phyloP scores from a whole-genome alignment of 1,140 invertebrate genomes.

The Bombyx mori region ASM3026992v2 NC_085122.1:13662001-13662500 shows the following conservation, averaged over 20 bases:
- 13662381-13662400: constrained; percentile 57
- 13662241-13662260: constrained; percentile 65
- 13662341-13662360: constrained; percentile 52
- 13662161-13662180: background rate
- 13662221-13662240: constrained; percentile 56
- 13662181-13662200: background rate
- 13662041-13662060: no score
- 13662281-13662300: constrained; percentile 27
- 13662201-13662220: constrained; percentile 47
- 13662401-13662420: constrained; percentile 9
- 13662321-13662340: constrained; percentile 35
- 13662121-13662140: no score
- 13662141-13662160: constrained; percentile 5
- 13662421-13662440: constrained; percentile 32
- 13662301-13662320: background rate
- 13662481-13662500: no score
- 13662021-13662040: no score
- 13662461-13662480: no score
- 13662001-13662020: no score
- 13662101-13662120: background rate
- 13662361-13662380: constrained; percentile 58
- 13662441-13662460: no score
- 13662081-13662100: background rate
- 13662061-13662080: no score
- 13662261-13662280: constrained; percentile 63